These are phyloP conservation scores for Erynnis tages DNA, from an alignment of 2,888 invertebrate genomes.

Conservation along the genomic window DNA sequence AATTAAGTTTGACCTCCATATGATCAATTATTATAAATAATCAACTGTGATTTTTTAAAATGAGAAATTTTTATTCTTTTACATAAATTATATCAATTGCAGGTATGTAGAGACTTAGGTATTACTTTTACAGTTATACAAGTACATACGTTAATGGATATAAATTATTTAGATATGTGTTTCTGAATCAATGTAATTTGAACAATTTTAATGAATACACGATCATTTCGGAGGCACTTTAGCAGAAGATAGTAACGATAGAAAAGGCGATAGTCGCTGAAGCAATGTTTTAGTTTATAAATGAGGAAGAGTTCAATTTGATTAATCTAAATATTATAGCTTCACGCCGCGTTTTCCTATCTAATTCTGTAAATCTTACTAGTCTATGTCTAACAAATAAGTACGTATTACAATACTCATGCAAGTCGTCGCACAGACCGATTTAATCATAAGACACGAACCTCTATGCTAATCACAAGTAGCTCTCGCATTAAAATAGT, in stretches of 20 bases:
- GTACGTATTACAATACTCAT: constrained; percentile 23
- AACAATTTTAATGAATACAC: background rate
- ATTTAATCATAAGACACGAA: constrained; percentile 28
- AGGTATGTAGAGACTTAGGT: too few relatives aligned
- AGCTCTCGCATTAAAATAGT: constrained; percentile 33
- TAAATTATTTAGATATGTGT: too few relatives aligned
- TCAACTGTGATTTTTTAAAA: too few relatives aligned
- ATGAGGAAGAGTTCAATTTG: constrained; percentile 50
- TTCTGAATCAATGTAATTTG: too few relatives aligned
- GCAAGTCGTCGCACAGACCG: constrained; percentile 23
- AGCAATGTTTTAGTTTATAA: constrained; percentile 60
- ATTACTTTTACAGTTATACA: too few relatives aligned
- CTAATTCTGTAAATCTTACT: constrained; percentile 25
- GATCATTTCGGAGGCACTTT: constrained; percentile 44
- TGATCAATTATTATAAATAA: too few relatives aligned
- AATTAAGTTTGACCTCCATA: too few relatives aligned
- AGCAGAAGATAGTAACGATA: constrained; percentile 51
- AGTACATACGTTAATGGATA: too few relatives aligned
- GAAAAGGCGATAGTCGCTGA: constrained; percentile 63
- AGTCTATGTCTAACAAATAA: constrained; percentile 14
- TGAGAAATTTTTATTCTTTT: too few relatives aligned
- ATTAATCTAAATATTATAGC: constrained; percentile 37
- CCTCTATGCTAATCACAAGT: constrained; percentile 50
- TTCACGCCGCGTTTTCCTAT: constrained; percentile 29
- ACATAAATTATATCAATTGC: too few relatives aligned